phyloP scores from a whole-genome alignment of 2,888 invertebrate genomes.

The Clostera curtula region DNA sequence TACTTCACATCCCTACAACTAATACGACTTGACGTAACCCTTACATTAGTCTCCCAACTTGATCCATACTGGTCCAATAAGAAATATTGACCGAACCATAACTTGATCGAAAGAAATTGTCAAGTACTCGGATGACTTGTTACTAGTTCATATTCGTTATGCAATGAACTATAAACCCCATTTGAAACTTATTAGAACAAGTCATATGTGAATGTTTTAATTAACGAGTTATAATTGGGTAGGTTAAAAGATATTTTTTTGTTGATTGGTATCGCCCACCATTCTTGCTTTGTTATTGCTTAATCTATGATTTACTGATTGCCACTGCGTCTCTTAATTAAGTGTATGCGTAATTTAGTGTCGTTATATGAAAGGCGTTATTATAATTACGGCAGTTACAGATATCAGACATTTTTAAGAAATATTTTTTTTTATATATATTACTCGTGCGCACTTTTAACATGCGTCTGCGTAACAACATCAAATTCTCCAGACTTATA shows the following conservation, averaged over 20 bases:
- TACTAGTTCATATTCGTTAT: conserved; percentile 10
- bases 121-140: conserved; percentile 12
- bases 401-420: no score
- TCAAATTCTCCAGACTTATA: no score
- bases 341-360: no score
- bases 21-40: conserved; percentile 30
- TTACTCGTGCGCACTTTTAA: no score
- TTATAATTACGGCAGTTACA: no score
- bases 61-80: conserved; percentile 33
- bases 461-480: no score
- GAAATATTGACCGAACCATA: conserved; percentile 32
- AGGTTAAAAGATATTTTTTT: conserved; percentile 11
- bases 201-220: conserved; percentile 3
- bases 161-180: conserved; percentile 20
- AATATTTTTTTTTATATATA: no score
- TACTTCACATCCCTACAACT: conserved; percentile 36
- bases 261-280: no score
- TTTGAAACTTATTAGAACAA: conserved; percentile 8
- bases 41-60: conserved; percentile 30
- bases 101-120: conserved; percentile 24
- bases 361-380: no score
- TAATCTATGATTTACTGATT: no score
- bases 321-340: no score
- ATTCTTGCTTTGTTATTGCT: no score
- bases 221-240: neutral